Conservation (phyloP, 2,888 invertebrate genomes). For the Trichogramma dendrolimi region DNA sequence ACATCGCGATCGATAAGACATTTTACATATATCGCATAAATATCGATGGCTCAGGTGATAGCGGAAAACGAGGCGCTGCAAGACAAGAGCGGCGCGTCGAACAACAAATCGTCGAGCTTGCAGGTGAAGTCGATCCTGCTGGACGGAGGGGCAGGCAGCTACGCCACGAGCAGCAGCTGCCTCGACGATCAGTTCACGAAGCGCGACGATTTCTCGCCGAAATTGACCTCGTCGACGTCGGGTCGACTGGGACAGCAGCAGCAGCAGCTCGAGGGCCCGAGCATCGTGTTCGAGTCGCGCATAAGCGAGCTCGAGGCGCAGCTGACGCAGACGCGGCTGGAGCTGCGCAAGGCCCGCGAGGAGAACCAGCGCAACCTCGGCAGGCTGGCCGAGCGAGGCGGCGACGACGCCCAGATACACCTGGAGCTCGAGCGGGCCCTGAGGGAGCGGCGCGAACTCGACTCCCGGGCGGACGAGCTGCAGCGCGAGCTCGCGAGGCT, state of each 20-base stretch:
- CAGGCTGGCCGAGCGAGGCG: conserved; percentile 34
- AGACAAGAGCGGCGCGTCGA: conserved; percentile 60
- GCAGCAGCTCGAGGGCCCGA: conserved; percentile 61
- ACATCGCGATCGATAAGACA: background rate
- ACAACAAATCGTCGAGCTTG: conserved; percentile 56
- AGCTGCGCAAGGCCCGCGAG: conserved; percentile 68
- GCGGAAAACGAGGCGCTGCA: conserved; percentile 79
- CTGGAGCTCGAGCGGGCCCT: conserved; percentile 41
- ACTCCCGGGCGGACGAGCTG: conserved; percentile 59
- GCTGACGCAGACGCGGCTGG: conserved; percentile 72
- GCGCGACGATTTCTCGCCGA: conserved; percentile 13
- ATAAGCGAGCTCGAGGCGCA: conserved; percentile 83
- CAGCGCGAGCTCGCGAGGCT: conserved; percentile 63
- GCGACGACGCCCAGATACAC: conserved; percentile 23
- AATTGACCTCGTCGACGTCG: too few species aligned
- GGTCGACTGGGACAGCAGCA: conserved; percentile 1
- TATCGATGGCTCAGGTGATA: conserved; percentile 55
- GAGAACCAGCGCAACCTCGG: conserved; percentile 58
- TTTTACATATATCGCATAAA: conserved; percentile 6
- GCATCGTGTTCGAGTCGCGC: conserved; percentile 77
- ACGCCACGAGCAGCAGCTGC: conserved; percentile 34
- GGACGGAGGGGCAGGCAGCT: conserved; percentile 38
- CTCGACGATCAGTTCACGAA: conserved; percentile 28
- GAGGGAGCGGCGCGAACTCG: conserved; percentile 43
- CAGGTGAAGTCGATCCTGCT: background rate